These are phyloP conservation scores for Sesamia nonagrioides DNA, from an alignment of 1,140 invertebrate genomes.

Conservation along the genomic window DNA sequence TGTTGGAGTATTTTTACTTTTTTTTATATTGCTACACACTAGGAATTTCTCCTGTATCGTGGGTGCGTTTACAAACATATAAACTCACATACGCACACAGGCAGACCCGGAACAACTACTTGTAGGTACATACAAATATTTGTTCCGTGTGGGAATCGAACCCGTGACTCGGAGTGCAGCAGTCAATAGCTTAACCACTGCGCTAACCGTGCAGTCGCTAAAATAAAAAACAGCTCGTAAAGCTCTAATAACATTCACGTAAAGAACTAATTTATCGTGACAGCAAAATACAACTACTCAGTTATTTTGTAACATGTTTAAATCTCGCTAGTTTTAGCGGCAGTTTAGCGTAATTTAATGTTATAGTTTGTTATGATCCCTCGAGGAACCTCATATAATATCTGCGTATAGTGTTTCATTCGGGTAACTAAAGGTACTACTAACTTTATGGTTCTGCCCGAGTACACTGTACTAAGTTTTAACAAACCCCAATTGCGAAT, in stretches of 20 bases:
- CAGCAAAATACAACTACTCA: constrained; percentile 21
- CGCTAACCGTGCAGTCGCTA: too few species aligned
- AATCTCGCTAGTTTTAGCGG: neutral
- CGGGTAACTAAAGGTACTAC: too few species aligned
- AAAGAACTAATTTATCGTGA: constrained; percentile 1
- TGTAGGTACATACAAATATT: too few species aligned
- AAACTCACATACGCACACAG: too few species aligned
- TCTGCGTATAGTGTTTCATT: neutral
- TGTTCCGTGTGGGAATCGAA: too few species aligned
- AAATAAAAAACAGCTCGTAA: neutral
- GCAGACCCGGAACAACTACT: too few species aligned
- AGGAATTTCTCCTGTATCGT: too few species aligned
- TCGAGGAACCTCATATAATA: neutral
- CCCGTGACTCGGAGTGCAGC: too few species aligned
- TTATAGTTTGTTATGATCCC: neutral
- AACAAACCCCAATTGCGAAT: neutral
- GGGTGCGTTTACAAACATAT: too few species aligned
- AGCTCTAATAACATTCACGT: neutral
- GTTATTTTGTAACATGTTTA: constrained; percentile 22
- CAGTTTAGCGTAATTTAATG: constrained; percentile 8
- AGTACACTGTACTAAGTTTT: neutral
- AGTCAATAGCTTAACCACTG: too few species aligned
- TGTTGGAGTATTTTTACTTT: too few species aligned
- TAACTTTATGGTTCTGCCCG: neutral
- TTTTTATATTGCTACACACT: too few species aligned